These are phyloP conservation scores for Epirrita christyi DNA, from an alignment of 2,888 invertebrate genomes.

Conservation along the genomic window DNA sequence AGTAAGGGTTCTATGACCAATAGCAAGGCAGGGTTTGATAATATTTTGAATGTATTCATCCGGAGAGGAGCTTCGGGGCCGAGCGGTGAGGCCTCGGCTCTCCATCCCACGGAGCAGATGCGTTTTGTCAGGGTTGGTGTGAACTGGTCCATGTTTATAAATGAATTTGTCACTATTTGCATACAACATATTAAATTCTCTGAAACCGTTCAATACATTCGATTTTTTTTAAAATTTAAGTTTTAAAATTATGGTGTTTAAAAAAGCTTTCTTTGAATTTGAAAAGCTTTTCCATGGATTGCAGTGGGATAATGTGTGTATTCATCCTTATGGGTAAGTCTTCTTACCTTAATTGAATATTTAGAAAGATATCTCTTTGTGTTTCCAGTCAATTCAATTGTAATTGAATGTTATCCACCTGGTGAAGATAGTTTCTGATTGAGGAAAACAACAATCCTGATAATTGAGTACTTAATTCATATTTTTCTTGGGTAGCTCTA, in stretches of 20 bases:
- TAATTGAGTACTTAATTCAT: too few species aligned
- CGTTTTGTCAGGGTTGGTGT: conserved; percentile 50
- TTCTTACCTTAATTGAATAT: too few species aligned
- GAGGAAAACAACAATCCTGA: too few species aligned
- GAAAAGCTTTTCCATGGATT: conserved; percentile 18
- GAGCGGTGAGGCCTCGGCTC: conserved; percentile 54
- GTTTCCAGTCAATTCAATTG: too few species aligned
- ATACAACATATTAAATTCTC: background rate
- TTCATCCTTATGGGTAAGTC: conserved; percentile 14
- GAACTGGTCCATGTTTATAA: conserved; percentile 57
- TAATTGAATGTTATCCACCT: too few species aligned
- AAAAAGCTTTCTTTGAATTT: background rate
- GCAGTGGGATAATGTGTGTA: conserved; percentile 24
- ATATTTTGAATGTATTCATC: conserved; percentile 72
- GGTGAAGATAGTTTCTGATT: too few species aligned
- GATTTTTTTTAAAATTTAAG: background rate
- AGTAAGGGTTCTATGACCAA: conserved; percentile 73
- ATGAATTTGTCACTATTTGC: conserved; percentile 27
- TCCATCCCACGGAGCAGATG: conserved; percentile 59
- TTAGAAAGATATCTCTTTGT: too few species aligned
- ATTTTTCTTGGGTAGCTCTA: too few species aligned
- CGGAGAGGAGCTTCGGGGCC: conserved; percentile 50
- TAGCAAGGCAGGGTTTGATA: conserved; percentile 63
- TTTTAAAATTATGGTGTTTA: background rate
- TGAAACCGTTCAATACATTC: background rate